These are phyloP conservation scores for Erynnis tages DNA, from an alignment of 2,888 invertebrate genomes.

Conservation along the genomic window DNA sequence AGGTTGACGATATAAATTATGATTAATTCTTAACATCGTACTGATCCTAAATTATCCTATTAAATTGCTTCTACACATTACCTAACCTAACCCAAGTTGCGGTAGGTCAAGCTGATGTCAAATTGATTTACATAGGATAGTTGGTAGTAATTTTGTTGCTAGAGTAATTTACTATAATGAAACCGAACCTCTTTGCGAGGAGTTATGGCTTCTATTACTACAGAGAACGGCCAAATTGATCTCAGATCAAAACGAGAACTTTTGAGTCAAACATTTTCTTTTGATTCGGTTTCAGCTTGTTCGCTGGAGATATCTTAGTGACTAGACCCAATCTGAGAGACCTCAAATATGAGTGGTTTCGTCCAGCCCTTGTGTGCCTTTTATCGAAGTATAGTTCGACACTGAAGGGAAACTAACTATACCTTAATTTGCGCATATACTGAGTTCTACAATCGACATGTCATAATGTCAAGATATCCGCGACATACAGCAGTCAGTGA, in stretches of 20 bases:
- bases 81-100: slow-evolving; percentile 1
- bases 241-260: not conserved
- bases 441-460: slow-evolving; percentile 2
- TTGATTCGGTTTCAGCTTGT: no score
- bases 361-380: no score
- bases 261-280: no score
- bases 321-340: no score
- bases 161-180: slow-evolving; percentile 14
- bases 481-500: not conserved
- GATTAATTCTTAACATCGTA: slow-evolving; percentile 1
- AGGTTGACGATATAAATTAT: not conserved
- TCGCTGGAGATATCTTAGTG: no score
- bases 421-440: no score
- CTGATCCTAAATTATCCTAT: not conserved
- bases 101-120: slow-evolving; percentile 20
- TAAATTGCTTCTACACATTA: not conserved
- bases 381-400: no score
- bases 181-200: not conserved
- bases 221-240: not conserved
- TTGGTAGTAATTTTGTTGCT: slow-evolving; percentile 8
- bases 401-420: slow-evolving; percentile 4
- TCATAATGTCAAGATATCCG: slow-evolving; percentile 12
- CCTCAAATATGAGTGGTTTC: no score
- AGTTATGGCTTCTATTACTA: no score
- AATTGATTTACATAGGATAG: slow-evolving; percentile 18